phyloP scores from a whole-genome alignment of 1,140 invertebrate species.

The Prorops nasuta region DNA sequence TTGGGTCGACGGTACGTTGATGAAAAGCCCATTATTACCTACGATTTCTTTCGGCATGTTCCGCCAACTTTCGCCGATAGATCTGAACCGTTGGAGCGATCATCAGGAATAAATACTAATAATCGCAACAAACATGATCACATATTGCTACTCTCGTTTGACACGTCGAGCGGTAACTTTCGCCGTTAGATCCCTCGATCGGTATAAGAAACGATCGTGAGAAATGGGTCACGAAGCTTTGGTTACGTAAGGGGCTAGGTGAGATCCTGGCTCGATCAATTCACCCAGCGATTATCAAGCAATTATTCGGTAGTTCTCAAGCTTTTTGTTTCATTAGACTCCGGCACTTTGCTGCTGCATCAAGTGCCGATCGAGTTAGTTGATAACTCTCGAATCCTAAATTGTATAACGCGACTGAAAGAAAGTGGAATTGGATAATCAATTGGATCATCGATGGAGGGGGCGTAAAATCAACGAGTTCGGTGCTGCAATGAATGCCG shows the following conservation, averaged over 20 bases:
- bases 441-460: too few species aligned
- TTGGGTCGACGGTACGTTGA: slow-evolving; percentile 80
- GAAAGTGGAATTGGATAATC: not conserved
- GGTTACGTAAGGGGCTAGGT: too few species aligned
- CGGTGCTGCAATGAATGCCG: too few species aligned
- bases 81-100: too few species aligned
- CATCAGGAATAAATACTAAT: too few species aligned
- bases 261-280: slow-evolving; percentile 29
- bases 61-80: not conserved
- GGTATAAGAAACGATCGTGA: slow-evolving; percentile 26
- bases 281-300: slow-evolving; percentile 30
- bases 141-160: not conserved
- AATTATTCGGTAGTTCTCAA: too few species aligned
- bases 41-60: slow-evolving; percentile 14
- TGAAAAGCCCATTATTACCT: slow-evolving; percentile 11
- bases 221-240: slow-evolving; percentile 35
- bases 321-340: too few species aligned
- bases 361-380: too few species aligned
- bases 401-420: slow-evolving; percentile 2
- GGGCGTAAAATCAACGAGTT: too few species aligned
- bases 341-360: too few species aligned
- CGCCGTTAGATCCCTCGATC: slow-evolving; percentile 21
- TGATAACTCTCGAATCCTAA: too few species aligned
- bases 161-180: not conserved
- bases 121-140: too few species aligned